Base-by-base conservation (phyloP, 2,888 invertebrate genomes). In the Heterodera filipjevi region DNA sequence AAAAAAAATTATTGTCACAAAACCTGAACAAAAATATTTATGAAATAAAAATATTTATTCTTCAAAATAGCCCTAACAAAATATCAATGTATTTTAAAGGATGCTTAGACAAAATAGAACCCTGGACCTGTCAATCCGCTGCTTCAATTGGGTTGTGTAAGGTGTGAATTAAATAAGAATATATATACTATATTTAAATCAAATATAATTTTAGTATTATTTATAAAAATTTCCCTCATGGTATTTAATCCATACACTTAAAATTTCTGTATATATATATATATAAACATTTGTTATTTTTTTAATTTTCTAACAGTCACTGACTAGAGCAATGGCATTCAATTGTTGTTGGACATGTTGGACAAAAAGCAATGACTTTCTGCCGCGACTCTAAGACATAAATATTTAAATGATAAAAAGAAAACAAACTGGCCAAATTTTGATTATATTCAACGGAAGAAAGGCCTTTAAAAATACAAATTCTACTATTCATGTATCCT, bases 311-410 rank as follows among this genome's bases (percentile, higher is more conserved):
- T n/a, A 8, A 27, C n/a, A 59, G 59, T 59, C 59, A 27, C 59
- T 59, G 27, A 59, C 59, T 27, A 68, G 22, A 35, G 68, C 68
- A 35, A 68, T 68, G 68, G 68, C 68, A 35, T 68, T 68, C 68
- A 68, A 35, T 35, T 68, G 68, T n/a, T 68, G 68, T 32, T 68
- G 68, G 68, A 68, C 68, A 22, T 68, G 68, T 35, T 68, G 68
- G 68, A 68, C n/a, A 22, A 8, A 33, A 33, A 19, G 12, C 14
- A 2, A 16, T 14, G 27, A 33, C 16, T 68, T 68, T 22, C 68
- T 68, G 6, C 68, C 68, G 8, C 59, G 10, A n/a, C 27, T 59
- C 6, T 49, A 39, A 39, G 6, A 12, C 39, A 39, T 6, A 39
- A 39, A 39, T 39, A 10, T 12, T 12, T 39, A 39, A 49, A 16